Evolutionary conservation across 64 coral and sea anemone species (phyloP).

Genomic region (Acropora tenuis): DNA sequence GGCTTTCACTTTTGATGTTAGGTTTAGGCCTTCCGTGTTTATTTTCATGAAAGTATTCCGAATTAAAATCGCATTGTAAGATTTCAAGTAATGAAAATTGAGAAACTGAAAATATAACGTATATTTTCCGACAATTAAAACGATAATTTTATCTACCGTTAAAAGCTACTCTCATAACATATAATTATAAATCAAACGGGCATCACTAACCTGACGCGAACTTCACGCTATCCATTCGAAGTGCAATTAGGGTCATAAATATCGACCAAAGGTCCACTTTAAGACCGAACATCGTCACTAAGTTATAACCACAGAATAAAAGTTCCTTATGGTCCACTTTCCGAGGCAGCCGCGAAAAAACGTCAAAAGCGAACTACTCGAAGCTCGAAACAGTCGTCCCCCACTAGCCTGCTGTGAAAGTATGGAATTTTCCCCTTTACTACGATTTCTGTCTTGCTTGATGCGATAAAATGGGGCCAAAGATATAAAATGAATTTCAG

Average conservation of each 20-base stretch:
- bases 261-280: not conserved
- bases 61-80: not conserved
- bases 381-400: not conserved
- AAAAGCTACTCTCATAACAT: too few relatives aligned
- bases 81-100: not conserved
- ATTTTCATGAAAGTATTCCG: not conserved
- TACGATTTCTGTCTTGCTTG: too few relatives aligned
- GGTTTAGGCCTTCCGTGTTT: not conserved
- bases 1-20: too few relatives aligned
- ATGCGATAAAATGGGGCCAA: not conserved
- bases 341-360: not conserved
- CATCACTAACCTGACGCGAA: not conserved
- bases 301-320: not conserved
- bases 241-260: not conserved
- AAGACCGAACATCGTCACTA: not conserved
- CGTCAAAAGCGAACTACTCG: not conserved
- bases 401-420: not conserved
- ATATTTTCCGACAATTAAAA: too few relatives aligned
- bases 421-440: not conserved
- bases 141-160: too few relatives aligned
- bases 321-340: not conserved
- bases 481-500: not conserved
- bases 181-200: too few relatives aligned
- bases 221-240: not conserved
- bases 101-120: not conserved